Evolutionary conservation across 2,888 invertebrate species (phyloP).

Genomic region (Dermolepida albohirtum): DNA sequence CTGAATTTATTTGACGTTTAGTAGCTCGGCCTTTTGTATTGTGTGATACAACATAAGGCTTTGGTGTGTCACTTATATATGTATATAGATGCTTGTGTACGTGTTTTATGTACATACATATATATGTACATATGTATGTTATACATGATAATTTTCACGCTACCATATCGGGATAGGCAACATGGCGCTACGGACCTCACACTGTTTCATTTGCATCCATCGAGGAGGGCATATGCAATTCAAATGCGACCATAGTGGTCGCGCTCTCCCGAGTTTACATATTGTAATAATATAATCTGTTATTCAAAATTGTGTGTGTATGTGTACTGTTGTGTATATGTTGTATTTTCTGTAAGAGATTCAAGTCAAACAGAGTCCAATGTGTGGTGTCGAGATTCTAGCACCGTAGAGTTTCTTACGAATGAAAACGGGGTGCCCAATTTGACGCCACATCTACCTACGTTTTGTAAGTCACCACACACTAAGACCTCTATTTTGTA

Average conservation of each 20-base stretch:
- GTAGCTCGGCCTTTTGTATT: constrained; percentile 41
- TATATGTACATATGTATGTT: constrained; percentile 39
- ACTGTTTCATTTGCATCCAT: constrained; percentile 54
- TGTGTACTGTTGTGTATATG: neutral
- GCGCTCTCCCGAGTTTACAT: constrained; percentile 50
- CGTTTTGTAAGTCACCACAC: constrained; percentile 1
- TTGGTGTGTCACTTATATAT: too few species aligned
- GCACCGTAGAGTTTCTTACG: neutral
- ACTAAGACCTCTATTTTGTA: too few species aligned
- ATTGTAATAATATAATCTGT: constrained; percentile 57
- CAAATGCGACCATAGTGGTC: constrained; percentile 48
- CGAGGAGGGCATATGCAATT: constrained; percentile 53
- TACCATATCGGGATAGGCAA: constrained; percentile 60
- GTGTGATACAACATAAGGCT: neutral
- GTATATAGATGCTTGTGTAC: too few species aligned
- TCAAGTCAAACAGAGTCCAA: constrained; percentile 1
- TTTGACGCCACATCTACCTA: constrained; percentile 16
- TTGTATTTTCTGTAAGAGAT: neutral
- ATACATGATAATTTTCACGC: constrained; percentile 61
- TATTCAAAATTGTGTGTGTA: constrained; percentile 52
- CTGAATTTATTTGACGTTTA: constrained; percentile 44
- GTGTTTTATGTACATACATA: too few species aligned
- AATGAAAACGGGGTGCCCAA: constrained; percentile 2
- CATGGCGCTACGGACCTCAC: constrained; percentile 61
- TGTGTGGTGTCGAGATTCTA: neutral